Base-by-base conservation (phyloP, 1,140 invertebrate genomes). In the Bombus vancouverensis region DNA sequence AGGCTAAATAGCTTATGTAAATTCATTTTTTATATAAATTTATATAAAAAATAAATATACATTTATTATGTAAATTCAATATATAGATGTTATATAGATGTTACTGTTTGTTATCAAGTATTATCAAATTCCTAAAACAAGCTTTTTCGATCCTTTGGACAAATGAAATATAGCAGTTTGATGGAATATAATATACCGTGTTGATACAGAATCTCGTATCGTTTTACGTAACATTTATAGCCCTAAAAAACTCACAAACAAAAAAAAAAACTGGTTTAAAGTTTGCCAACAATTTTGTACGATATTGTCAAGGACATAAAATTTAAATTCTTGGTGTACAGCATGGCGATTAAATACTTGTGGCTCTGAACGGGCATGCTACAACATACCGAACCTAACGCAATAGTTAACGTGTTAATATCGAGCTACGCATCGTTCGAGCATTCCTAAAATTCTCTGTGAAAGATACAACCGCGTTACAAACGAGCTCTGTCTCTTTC, bases 371-470 rank as follows among this genome's bases (percentile, higher is more conserved):
- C 25, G 10, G 34, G 4, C 42, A 25, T 28, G 79, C 42, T 22
- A n/a, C 28, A 47, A 28, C 42, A 32, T 73, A 47, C 32, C 68
- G 3, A 81, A 34, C 6, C 37, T 37, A 32, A 42, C 68, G 18
- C 37, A n/a, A 32, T 37, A 28, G 32, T 73, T 39, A 39, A 73
- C 70, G 68, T 34, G 80, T 73, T 73, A 81, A 44, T 73, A 81
- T 37, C 28, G 39, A 44, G 9, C 39, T 37, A 42, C 15, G 15
- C 10, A 59, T 53, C 47, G 44, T 71, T 47, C 79, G 37, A 15
- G 18, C 28, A 81, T 81, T 81, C 70, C 80, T 32, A 62, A 81
- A 81, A 81, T 81, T 73, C 70, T n/a, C 80, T 9, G 28, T 59
- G 34, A 25, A 73, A 59, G 80, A 81, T n/a, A 73, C 18, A 39